Percentiles rank a stretch among this genome's conserved stretches.
phyloP scores from a whole-genome alignment of 2,888 invertebrate species.

The Cabera pusaria region DNA sequence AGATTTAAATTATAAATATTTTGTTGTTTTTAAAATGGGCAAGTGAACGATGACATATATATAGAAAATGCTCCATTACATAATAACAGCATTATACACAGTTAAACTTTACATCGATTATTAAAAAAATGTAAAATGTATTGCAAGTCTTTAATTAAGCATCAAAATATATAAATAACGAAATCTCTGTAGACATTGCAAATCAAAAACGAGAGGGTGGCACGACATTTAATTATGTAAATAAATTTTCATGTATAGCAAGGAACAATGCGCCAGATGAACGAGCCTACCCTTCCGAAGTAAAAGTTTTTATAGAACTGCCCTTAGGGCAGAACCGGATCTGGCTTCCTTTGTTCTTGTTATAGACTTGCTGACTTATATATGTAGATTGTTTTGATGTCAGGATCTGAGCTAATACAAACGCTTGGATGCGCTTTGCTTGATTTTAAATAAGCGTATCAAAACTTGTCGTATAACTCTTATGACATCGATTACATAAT shows the following conservation, averaged over 20 bases:
- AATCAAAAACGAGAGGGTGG: slow-evolving; percentile 68
- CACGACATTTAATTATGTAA: slow-evolving; percentile 78
- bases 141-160: slow-evolving; percentile 52
- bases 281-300: slow-evolving; percentile 55
- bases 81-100: no score
- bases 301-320: slow-evolving; percentile 68
- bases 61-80: no score
- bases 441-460: slow-evolving; percentile 21
- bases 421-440: slow-evolving; percentile 6
- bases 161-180: slow-evolving; percentile 70
- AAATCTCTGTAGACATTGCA: slow-evolving; percentile 72
- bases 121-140: background rate
- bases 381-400: slow-evolving; percentile 15
- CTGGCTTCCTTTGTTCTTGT: slow-evolving; percentile 49
- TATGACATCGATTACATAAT: slow-evolving; percentile 41
- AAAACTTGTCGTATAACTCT: slow-evolving; percentile 35
- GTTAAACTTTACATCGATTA: no score
- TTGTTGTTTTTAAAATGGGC: slow-evolving; percentile 1
- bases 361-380: slow-evolving; percentile 34
- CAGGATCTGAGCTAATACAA: slow-evolving; percentile 7
- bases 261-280: slow-evolving; percentile 76
- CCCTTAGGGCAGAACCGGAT: slow-evolving; percentile 58
- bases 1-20: no score
- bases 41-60: no score
- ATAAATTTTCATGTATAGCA: slow-evolving; percentile 76